Percentiles rank a stretch among this genome's conserved stretches.
Evolutionary conservation across 2,888 invertebrate species (phyloP).

Genomic region (Allophyes oxyacanthae): DNA sequence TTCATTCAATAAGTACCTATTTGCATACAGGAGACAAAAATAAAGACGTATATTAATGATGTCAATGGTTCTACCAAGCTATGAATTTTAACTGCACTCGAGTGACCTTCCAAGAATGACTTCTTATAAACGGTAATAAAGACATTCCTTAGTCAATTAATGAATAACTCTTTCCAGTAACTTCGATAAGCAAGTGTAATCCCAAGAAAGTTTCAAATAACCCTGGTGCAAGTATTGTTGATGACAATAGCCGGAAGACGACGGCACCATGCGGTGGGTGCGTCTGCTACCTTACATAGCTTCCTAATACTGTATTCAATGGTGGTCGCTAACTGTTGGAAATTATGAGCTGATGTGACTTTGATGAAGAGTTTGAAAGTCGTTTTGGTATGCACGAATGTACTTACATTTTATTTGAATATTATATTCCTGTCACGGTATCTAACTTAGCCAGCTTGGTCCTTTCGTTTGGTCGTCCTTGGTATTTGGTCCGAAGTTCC

Average conservation of each 20-base stretch:
- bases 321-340: slow-evolving; percentile 18
- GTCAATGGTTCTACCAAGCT: no score
- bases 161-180: slow-evolving; percentile 18
- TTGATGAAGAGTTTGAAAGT: slow-evolving; percentile 19
- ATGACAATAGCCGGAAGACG: slow-evolving; percentile 58
- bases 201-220: slow-evolving; percentile 36
- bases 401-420: background rate
- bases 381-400: slow-evolving; percentile 14
- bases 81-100: no score
- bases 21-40: no score
- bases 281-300: slow-evolving; percentile 30
- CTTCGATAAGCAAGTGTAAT: slow-evolving; percentile 11
- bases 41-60: no score
- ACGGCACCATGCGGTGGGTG: slow-evolving; percentile 8
- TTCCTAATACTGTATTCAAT: slow-evolving; percentile 44
- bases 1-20: no score
- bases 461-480: background rate
- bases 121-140: background rate
- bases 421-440: no score
- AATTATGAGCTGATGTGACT: slow-evolving; percentile 33
- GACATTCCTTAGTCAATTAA: slow-evolving; percentile 1
- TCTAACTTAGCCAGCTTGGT: no score
- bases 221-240: slow-evolving; percentile 34
- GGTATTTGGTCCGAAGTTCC: no score
- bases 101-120: no score